These are phyloP conservation scores for Harpegnathos saltator DNA, from an alignment of 1,140 invertebrate species.

Conservation along the genomic window DNA sequence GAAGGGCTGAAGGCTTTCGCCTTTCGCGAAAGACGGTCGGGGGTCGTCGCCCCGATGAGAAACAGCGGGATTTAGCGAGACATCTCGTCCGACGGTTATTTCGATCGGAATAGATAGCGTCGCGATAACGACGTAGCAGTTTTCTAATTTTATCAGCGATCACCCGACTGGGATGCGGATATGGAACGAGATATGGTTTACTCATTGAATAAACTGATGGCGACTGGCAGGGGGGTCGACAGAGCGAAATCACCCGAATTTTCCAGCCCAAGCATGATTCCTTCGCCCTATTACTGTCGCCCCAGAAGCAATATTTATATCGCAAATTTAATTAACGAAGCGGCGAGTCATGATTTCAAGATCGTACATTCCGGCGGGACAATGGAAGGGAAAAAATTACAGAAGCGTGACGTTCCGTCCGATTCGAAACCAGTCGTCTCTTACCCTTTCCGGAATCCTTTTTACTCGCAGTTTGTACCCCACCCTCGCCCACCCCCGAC, in stretches of 20 bases:
- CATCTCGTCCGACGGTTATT: slow-evolving; percentile 1
- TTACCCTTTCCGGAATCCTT: slow-evolving; percentile 56
- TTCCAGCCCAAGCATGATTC: background rate
- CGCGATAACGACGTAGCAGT: background rate
- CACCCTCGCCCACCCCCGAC: slow-evolving; percentile 11
- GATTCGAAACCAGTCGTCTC: slow-evolving; percentile 54
- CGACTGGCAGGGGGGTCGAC: background rate
- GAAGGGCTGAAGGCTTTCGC: slow-evolving; percentile 51
- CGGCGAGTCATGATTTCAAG: slow-evolving; percentile 44
- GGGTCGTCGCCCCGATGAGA: slow-evolving; percentile 32
- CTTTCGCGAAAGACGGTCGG: slow-evolving; percentile 53
- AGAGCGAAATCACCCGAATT: background rate
- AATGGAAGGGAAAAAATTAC: slow-evolving; percentile 70
- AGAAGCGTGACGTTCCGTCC: slow-evolving; percentile 72
- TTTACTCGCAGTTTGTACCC: slow-evolving; percentile 62
- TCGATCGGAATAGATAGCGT: background rate
- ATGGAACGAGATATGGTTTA: background rate
- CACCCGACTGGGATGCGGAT: background rate
- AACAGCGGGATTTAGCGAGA: slow-evolving; percentile 22
- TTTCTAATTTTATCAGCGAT: slow-evolving; percentile 11
- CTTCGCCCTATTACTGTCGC: background rate
- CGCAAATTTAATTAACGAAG: slow-evolving; percentile 70
- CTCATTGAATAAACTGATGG: background rate
- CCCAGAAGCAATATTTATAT: background rate
- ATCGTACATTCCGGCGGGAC: slow-evolving; percentile 42